Base-by-base conservation (phyloP, 2,797 vertebrate genomes). In the Pagetopsis macropterus region DNA sequence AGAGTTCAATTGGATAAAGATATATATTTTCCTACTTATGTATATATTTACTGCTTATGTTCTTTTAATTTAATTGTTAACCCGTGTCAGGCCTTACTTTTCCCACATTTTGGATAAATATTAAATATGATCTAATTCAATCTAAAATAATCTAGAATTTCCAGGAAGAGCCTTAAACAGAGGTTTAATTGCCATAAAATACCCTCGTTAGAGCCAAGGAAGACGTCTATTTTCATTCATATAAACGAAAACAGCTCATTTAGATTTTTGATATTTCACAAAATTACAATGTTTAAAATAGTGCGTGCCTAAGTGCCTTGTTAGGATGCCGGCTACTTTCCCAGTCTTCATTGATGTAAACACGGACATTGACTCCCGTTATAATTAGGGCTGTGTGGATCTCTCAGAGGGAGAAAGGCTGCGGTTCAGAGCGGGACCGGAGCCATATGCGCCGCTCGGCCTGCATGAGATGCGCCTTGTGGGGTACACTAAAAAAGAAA, bases 401-500 rank as follows among this genome's bases (percentile, higher is more conserved):
- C 68, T 84, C 66, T 23, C 9, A 40, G 54, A 79, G 70, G 33
- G 8, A 37, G 33, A 73, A 73, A 75, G 86, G 88, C 90, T 0
- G 85, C 57, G 78, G 70, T 84, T 80, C 1, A 40, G 77, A 81
- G 67, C 61, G 72, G 88, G 10, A 65, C 81, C 57, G 77, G 41
- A 43, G 86, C 89, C 89, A 89, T 86, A 83, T 91, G 84, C 81
- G 71, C 87, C 27, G 86, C 48, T 69, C 62, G 86, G 78, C 68
- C 85, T 73, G 85, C 82, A 49, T 79, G 87, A 86, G 87, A 86
- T 87, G 84, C 89, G 84, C 84, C 87, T 85, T 91, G 87, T 96
- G 95, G 95, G 90, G 88, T 45, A 75, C 46, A 41, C 84, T 65
- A 45, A 51, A 93, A 96, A 95, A 95, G 95, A 95, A 95, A 96